Evolutionary conservation across 2,888 invertebrate genomes (phyloP), one percentile per base, ranked within the genome.

Genomic region (Tinea trinotella): DNA sequence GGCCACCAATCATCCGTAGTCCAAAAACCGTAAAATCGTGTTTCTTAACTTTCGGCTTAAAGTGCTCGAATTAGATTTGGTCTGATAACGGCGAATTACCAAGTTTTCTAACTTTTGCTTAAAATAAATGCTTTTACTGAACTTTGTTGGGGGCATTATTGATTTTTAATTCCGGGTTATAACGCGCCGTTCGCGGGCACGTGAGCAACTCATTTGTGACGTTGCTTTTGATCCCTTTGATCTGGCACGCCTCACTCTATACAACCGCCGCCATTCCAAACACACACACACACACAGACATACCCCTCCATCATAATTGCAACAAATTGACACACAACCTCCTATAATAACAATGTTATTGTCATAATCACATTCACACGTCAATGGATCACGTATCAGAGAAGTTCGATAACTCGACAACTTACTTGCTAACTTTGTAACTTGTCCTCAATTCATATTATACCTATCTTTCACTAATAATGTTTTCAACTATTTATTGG

Each of bases 191-290:
- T 30, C 4, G 35, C 13, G 2, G 40, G 46, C 60, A 61, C 60
- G 60, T 58, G 57, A 60, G 59, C 49, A 49, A 44, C 60, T 60
- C 61, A 58, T 61, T 61, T 59, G 57, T 36, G 24, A 40, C n/a
- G 54, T n/a, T 18, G 12, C 50, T 44, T 59, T 59, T 57, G 56
- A 57, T 56, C 57, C 55, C 49, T 54, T 53, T 55, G 57, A 55
- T 55, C 54, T 53, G 34, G 22, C 36, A 46, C 49, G 36, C 35
- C 54, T 55, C 24, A n/a, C n/a, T n/a, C n/a, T n/a, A n/a, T n/a
- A n/a, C n/a, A n/a, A n/a, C n/a, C n/a, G n/a, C n/a, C n/a, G n/a
- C n/a, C n/a, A n/a, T n/a, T n/a, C n/a, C n/a, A n/a, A n/a, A n/a
- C n/a, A n/a, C n/a, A n/a, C n/a, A n/a, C n/a, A n/a, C n/a, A 22